Conservation (phyloP, 53 echinoderm and acorn worm genomes). For the Holothuria leucospilota region DNA sequence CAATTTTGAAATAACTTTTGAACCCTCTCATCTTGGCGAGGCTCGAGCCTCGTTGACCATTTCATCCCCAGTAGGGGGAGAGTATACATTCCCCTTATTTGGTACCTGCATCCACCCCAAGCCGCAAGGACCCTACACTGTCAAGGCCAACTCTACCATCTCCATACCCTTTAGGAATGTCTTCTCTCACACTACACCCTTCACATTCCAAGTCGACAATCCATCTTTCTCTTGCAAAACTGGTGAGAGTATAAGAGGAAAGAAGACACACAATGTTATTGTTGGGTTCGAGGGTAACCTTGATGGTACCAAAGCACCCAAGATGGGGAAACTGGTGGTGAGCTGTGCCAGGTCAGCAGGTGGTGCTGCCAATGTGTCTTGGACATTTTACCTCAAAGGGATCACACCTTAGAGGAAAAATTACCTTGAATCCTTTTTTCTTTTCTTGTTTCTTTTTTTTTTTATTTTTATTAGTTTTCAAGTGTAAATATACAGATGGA, state of each 20-base stretch:
- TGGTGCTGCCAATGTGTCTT: constrained; percentile 91
- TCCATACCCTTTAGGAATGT: constrained; percentile 86
- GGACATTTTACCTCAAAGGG: constrained; percentile 96
- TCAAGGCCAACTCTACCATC: constrained; percentile 92
- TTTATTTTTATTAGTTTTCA: no score
- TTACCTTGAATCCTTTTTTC: not conserved
- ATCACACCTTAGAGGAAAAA: constrained; percentile 67
- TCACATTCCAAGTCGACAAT: constrained; percentile 97
- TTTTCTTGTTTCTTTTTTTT: no score
- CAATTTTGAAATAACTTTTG: constrained; percentile 93
- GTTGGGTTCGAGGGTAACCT: constrained; percentile 91
- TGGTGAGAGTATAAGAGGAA: constrained; percentile 92
- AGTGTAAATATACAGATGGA: no score
- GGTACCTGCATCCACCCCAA: constrained; percentile 97
- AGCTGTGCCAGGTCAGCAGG: constrained; percentile 94
- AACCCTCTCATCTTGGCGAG: constrained; percentile 94
- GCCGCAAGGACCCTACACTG: constrained; percentile 88
- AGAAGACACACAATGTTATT: constrained; percentile 98
- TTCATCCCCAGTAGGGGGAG: constrained; percentile 81
- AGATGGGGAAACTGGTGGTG: constrained; percentile 97
- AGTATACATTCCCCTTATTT: constrained; percentile 96
- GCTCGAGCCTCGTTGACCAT: constrained; percentile 82
- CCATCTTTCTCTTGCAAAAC: constrained; percentile 91
- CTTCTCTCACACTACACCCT: constrained; percentile 92
- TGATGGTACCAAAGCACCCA: constrained; percentile 90